A percentile compares a stretch with the other conserved stretches of the same genome.
phyloP scores from a whole-genome alignment of 1,140 invertebrate genomes.

The Lepidotrigona ventralis region DNA sequence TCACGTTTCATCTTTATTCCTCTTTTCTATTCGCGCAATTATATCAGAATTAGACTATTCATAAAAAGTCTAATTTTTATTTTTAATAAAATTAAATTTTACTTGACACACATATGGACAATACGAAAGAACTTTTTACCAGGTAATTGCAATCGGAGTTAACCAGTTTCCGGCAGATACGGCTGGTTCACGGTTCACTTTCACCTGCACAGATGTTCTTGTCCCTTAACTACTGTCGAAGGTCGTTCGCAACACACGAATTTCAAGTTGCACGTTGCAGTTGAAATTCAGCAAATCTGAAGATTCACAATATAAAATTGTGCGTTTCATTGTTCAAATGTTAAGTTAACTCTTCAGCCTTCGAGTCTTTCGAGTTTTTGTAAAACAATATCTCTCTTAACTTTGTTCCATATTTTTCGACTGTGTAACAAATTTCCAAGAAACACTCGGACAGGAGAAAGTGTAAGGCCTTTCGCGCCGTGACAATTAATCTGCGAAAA shows the following conservation, averaged over 20 bases:
- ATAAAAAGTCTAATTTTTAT: too few relatives aligned
- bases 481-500: not conserved
- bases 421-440: not conserved
- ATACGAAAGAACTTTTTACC: not conserved
- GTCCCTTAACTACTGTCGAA: conserved; percentile 22
- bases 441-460: not conserved
- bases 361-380: not conserved
- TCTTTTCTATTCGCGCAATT: not conserved
- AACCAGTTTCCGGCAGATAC: conserved; percentile 41
- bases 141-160: not conserved
- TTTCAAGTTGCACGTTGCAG: not conserved
- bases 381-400: not conserved
- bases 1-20: not conserved
- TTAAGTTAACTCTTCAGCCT: too few relatives aligned
- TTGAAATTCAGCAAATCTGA: not conserved
- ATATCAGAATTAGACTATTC: too few relatives aligned
- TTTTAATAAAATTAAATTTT: not conserved
- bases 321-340: not conserved
- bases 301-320: not conserved
- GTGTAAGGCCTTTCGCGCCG: too few relatives aligned
- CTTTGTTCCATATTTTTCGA: not conserved
- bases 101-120: not conserved
- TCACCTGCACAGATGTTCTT: conserved; percentile 27
- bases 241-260: not conserved
- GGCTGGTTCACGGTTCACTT: conserved; percentile 33